Base-by-base conservation (phyloP, 2,888 invertebrate genomes). In the Xanthia icteritia region DNA sequence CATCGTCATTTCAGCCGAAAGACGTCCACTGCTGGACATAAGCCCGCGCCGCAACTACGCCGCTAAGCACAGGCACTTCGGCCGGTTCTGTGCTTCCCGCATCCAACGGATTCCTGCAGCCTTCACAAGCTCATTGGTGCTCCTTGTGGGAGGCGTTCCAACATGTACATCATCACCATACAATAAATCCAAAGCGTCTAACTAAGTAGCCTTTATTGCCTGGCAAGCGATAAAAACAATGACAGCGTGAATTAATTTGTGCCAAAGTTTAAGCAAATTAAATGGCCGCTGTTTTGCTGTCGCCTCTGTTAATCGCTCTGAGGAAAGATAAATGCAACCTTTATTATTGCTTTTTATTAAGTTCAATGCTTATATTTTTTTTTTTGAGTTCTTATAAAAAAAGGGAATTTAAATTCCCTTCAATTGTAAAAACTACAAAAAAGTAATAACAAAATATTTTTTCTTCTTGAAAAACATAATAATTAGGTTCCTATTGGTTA, bases 211-310 rank as follows among this genome's bases (percentile, higher is more conserved):
- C 72, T 79, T 82, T 74, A 82, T 80, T 78, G 72, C 79, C 39
- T 76, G 45, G 36, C 42, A 82, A 48, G 84, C 81, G 65, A 81
- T 88, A 82, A 82, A 87, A 86, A 78, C 80, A 87, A 74, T 81
- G 81, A 82, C 86, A 76, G 78, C 76, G 56, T 23, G 75, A 78
- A 88, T 86, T 86, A 85, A 82, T 88, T 81, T 63, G 76, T 80
- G 81, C 75, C 81, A 86, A 87, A 87, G 71, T 88, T 86, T 80
- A 82, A 83, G 83, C 81, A 88, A 88, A 86, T 87, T 83, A 85
- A 88, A 88, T 83, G 83, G 56, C 64, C 64, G 76, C 65, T 76
- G 72, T 86, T 83, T 77, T 64, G 80, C 63, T 75, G 77, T 71
- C 73, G 70, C 70, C 68, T 78, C 48, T 77, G 85, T 87, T 88